Evolutionary conservation across 1,140 invertebrate genomes (phyloP), one percentile per base, ranked within the genome.

Genomic region (Nylanderia fulva): DNA sequence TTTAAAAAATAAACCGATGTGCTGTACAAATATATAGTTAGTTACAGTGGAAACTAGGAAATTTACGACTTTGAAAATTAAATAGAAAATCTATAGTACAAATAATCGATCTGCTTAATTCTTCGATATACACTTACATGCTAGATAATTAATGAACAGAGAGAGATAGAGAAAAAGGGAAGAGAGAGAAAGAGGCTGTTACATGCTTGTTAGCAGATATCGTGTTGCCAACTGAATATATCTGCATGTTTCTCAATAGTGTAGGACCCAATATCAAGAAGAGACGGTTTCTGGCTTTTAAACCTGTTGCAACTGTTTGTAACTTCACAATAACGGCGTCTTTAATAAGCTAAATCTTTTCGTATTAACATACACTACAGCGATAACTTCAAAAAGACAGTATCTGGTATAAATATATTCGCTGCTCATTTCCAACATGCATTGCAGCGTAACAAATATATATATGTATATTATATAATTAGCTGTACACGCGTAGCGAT

Each of bases 361-460:
- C 24, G n/a, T 80, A 80, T 76, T 74, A 84, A 84, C 29, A 48
- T 84, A 77, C 36, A 56, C 36, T 74, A 84, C 21, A 64, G 71
- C 56, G 71, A 75, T 60, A 84, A 77, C 39, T 74, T 84, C 72
- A 75, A 86, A 85, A 88, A 89, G 88, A 88, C 88, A 89, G 87
- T 89, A 86, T 87, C 86, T 87, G 79, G 39, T 86, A 71, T 86
- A 80, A 82, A 80, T 83, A 72, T 84, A 84, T 68, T 74, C 64
- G 64, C 68, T 74, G 36, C 45, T 33, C 15, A 29, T 48, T 71
- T 54, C 56, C 63, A 48, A 84, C 60, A 64, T 84, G 42, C 64
- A 61, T 68, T 39, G 75, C 64, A 80, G 79, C 85, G 39, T 39
- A 74, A 84, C 60, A 72, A 86, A 75, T 74, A 72, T 56, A 84